Conservation (phyloP, 2,888 invertebrate genomes). For the Chrysolina haemoptera region DNA sequence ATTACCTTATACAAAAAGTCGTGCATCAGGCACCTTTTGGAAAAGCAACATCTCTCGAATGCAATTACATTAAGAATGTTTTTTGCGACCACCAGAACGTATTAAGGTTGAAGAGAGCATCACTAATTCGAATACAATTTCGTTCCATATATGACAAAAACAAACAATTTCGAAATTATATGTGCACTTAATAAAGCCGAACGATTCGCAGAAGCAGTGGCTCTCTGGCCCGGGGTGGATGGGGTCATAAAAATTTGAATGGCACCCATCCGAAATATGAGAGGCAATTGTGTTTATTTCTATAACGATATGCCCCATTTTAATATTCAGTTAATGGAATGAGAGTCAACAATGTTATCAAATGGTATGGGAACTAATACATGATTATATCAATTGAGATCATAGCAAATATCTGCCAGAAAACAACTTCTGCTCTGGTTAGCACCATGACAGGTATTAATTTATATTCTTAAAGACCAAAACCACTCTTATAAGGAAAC, state of each 20-base stretch:
- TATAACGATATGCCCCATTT: too few species aligned
- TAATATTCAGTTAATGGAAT: too few species aligned
- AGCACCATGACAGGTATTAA: too few species aligned
- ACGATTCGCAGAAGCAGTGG: slow-evolving; percentile 57
- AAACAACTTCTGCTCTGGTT: too few species aligned
- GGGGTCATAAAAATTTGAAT: neutral
- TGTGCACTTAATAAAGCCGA: slow-evolving; percentile 59
- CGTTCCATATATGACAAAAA: slow-evolving; percentile 54
- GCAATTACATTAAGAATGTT: slow-evolving; percentile 43
- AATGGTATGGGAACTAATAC: too few species aligned
- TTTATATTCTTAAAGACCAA: too few species aligned
- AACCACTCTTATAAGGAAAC: too few species aligned
- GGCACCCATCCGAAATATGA: too few species aligned
- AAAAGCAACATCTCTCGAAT: slow-evolving; percentile 46
- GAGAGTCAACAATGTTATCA: too few species aligned
- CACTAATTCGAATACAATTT: slow-evolving; percentile 49
- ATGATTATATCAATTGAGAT: too few species aligned
- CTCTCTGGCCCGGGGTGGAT: slow-evolving; percentile 31
- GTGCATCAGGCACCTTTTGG: slow-evolving; percentile 47
- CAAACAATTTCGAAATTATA: slow-evolving; percentile 55
- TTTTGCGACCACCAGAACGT: slow-evolving; percentile 41
- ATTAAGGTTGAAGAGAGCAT: slow-evolving; percentile 40
- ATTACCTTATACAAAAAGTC: slow-evolving; percentile 45
- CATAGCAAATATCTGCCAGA: too few species aligned
- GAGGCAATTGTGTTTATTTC: too few species aligned